phyloP scores from a whole-genome alignment of 1,140 invertebrate species.

The Sitophilus oryzae region DNA sequence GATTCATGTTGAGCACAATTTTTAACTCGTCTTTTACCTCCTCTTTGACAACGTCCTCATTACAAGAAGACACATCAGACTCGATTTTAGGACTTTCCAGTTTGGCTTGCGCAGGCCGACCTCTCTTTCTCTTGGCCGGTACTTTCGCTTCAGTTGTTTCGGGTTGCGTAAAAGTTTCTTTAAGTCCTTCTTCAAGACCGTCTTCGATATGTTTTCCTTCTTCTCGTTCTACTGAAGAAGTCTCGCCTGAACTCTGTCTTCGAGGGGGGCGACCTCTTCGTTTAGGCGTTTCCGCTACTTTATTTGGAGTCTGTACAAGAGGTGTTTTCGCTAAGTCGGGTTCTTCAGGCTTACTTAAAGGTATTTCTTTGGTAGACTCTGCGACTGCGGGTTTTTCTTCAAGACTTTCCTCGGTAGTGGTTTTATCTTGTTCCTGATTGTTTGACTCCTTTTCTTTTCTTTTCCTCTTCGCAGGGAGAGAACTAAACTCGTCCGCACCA shows the following conservation, averaged over 20 bases:
- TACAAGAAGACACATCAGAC: not conserved
- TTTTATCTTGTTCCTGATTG: no score
- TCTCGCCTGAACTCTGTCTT: no score
- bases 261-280: no score
- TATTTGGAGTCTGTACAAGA: no score
- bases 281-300: no score
- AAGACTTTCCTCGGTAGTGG: no score
- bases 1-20: no score
- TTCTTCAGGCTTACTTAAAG: no score
- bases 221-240: not conserved
- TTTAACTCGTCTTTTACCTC: slow-evolving; percentile 27
- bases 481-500: slow-evolving; percentile 26
- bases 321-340: no score
- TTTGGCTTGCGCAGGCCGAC: not conserved
- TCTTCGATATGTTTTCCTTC: not conserved
- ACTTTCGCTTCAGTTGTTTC: not conserved
- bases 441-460: slow-evolving; percentile 11
- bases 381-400: no score
- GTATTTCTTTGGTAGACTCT: no score
- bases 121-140: not conserved
- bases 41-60: not conserved
- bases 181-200: not conserved
- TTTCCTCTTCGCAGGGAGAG: slow-evolving; percentile 13
- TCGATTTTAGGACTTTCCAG: not conserved
- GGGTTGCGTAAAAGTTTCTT: not conserved